A percentile compares a stretch with the other conserved stretches of the same genome.
These are phyloP conservation scores for Cryptosula pallasiana DNA, from an alignment of 2,888 invertebrate genomes.

Conservation along the genomic window DNA sequence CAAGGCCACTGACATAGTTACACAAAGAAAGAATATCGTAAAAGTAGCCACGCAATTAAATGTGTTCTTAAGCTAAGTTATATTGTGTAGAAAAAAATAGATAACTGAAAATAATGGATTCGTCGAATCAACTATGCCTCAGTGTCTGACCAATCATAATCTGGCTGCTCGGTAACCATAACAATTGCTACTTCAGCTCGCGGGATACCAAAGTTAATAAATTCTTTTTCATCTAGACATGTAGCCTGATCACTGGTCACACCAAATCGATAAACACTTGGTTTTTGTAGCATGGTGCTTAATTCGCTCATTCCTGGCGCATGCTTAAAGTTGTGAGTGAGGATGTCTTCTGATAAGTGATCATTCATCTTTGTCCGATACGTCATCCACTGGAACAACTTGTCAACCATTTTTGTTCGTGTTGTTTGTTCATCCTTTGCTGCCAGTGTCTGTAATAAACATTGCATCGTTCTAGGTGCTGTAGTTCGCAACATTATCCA, in stretches of 20 bases:
- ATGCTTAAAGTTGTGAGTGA: not conserved
- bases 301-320: not conserved
- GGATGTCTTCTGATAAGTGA: not conserved
- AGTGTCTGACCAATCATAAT: not conserved
- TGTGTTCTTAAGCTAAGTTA: too few species aligned
- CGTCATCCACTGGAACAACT: not conserved
- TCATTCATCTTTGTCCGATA: not conserved
- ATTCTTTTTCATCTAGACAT: not conserved
- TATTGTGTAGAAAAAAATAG: too few species aligned
- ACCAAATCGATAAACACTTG: not conserved
- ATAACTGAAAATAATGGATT: too few species aligned
- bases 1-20: too few species aligned
- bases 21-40: too few species aligned
- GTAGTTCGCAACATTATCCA: too few species aligned
- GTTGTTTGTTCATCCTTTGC: too few species aligned
- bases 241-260: not conserved
- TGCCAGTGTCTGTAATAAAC: too few species aligned
- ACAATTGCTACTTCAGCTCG: not conserved
- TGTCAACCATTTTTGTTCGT: too few species aligned
- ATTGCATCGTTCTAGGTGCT: too few species aligned
- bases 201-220: slow-evolving; percentile 19
- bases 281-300: not conserved
- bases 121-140: too few species aligned
- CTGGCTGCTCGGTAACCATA: not conserved
- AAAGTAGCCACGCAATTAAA: too few species aligned